phyloP scores from a whole-genome alignment of 1,140 invertebrate genomes.

The Neoseiulus cucumeris region DNA sequence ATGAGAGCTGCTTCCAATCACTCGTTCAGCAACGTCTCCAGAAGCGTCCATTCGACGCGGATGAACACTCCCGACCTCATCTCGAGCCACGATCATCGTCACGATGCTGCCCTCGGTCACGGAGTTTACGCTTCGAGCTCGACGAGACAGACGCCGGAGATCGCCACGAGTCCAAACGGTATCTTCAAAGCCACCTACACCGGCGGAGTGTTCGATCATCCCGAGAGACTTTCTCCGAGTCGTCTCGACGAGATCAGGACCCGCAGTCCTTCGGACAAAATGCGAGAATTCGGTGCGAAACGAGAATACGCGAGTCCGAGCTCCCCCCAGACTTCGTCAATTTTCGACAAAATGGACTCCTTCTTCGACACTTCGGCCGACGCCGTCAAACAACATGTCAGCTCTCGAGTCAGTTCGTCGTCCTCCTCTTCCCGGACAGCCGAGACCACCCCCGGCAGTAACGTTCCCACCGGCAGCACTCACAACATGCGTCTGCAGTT shows the following conservation, averaged over 20 bases:
- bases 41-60: conserved; percentile 7
- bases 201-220: background rate
- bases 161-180: background rate
- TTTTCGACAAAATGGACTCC: conserved; percentile 13
- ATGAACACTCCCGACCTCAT: background rate
- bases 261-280: no score
- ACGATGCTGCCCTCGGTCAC: no score
- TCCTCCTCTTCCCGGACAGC: no score
- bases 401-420: background rate
- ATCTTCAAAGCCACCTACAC: conserved; percentile 2
- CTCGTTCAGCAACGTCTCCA: no score
- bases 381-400: background rate
- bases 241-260: no score
- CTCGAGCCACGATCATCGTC: background rate
- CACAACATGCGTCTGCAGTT: background rate
- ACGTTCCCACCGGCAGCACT: background rate
- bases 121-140: no score
- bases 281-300: no score
- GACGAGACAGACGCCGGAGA: no score
- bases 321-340: background rate
- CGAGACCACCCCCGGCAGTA: no score
- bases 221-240: no score
- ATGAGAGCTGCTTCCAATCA: no score
- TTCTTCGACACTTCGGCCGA: conserved; percentile 4
- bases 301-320: no score